Evolutionary conservation across 2,888 invertebrate species (phyloP), one percentile per base, ranked within the genome.

Genomic region (Macrophya alboannulata): DNA sequence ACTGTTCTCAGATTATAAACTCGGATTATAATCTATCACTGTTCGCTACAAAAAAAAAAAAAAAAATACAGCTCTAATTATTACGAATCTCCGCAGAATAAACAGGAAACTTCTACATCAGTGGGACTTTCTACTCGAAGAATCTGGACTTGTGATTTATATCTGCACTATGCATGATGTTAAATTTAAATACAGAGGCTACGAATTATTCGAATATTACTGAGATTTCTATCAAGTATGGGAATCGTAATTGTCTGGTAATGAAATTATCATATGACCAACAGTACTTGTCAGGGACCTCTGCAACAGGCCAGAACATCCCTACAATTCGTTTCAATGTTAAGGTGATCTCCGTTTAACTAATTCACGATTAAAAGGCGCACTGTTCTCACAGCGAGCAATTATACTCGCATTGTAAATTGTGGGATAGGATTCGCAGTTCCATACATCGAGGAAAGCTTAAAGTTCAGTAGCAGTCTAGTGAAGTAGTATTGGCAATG

Each of bases 1-100:
- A 62, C 62, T 81, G 81, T 81, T 81, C 62, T 79, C 55, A 79
- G 55, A 48, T 55, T 79, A 25, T 79, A 40, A 79, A 40, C 79
- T 37, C 12, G 59, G 40, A 59, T 48, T 55, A 25, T 79, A 55
- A 59, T 59, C 79, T n/a, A 55, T 55, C 31, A 79, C 51, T 79
- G 79, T 9, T 79, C 59, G 37, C 17, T 37, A 17, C 1, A 21
- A 25, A 25, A 62, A 59, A 8, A 51, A 51, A n/a, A n/a, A n/a
- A 1, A 17, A n/a, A 55, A 6, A 55, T 8, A 40, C 55, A 40
- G 25, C 40, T n/a, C 37, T 25, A 37, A 55, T 55, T 15, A 55
- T 77, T 17, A 77, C 55, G 37, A 37, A 77, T 51, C 15, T 51
- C 45, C 71, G 48, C 12, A 31, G 25, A 55, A 31, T 55, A 31